Percentiles rank a stretch among this genome's conserved stretches.
Evolutionary conservation across 2,888 invertebrate species (phyloP).

Genomic region (Scelioninae gen. 1): DNA sequence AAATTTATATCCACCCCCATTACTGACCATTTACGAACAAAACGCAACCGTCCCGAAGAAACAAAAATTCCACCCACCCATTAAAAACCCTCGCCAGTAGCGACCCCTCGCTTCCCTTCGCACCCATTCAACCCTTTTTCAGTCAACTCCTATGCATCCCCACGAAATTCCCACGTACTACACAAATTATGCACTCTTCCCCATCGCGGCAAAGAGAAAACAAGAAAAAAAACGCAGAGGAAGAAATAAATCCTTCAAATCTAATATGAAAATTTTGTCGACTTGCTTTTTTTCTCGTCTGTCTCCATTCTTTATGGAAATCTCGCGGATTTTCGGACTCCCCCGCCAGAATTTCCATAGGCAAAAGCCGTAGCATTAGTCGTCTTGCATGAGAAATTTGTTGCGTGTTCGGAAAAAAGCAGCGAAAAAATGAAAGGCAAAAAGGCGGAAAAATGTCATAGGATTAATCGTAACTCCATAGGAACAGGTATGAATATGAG

Average conservation of each 20-base stretch:
- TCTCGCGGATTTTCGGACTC: conserved; percentile 50
- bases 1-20: conserved; percentile 45
- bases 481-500: conserved; percentile 67
- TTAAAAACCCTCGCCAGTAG: conserved; percentile 23
- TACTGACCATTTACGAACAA: conserved; percentile 42
- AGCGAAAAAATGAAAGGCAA: neutral
- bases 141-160: neutral
- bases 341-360: conserved; percentile 50
- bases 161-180: conserved; percentile 35
- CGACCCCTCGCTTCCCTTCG: neutral
- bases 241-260: conserved; percentile 64
- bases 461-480: conserved; percentile 66
- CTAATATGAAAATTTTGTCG: conserved; percentile 65
- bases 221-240: conserved; percentile 29
- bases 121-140: conserved; percentile 10
- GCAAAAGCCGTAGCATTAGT: conserved; percentile 42
- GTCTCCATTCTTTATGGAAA: conserved; percentile 58
- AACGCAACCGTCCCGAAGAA: conserved; percentile 24
- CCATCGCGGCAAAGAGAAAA: conserved; percentile 1
- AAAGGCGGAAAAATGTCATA: conserved; percentile 38
- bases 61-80: conserved; percentile 34
- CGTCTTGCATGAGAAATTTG: conserved; percentile 52
- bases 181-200: conserved; percentile 45
- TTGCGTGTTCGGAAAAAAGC: conserved; percentile 18
- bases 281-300: conserved; percentile 32